Evolutionary conservation across 2,113 vertebrate genomes (phyloP).

Genomic region (Corythaeola cristata): DNA sequence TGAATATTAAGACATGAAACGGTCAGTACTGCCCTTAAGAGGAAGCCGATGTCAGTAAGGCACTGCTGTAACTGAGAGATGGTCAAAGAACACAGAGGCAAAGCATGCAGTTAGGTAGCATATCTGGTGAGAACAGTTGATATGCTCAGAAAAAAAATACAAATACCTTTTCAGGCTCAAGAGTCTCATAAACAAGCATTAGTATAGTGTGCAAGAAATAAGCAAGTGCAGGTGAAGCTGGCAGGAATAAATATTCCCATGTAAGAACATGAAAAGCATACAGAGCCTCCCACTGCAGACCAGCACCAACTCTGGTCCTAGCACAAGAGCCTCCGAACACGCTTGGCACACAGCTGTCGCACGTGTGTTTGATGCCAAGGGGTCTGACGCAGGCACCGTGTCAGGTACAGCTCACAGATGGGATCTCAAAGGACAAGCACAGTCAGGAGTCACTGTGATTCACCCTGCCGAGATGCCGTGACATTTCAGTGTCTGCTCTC

Average conservation of each 20-base stretch:
- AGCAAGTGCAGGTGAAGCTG: neutral
- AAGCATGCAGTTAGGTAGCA: neutral
- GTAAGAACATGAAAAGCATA: neutral
- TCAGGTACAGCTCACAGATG: neutral
- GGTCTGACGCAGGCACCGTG: neutral
- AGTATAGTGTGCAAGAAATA: neutral
- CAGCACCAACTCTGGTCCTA: neutral
- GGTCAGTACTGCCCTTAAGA: neutral
- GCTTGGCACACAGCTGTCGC: neutral
- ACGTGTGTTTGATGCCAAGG: accelerated
- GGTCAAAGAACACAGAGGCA: neutral
- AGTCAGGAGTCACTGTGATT: neutral
- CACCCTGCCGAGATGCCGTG: neutral
- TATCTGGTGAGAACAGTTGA: neutral
- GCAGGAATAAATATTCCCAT: neutral
- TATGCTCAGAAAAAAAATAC: neutral
- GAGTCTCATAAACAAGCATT: neutral
- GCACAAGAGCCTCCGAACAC: neutral
- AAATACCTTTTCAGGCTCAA: neutral
- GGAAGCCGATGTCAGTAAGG: accelerated
- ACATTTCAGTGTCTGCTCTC: neutral
- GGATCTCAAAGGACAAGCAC: neutral
- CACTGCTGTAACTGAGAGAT: neutral
- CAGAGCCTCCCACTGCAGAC: neutral
- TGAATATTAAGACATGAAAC: constrained; percentile 18